phyloP scores from a whole-genome alignment of 2,797 vertebrate genomes.

The Thamnophis elegans region DNA sequence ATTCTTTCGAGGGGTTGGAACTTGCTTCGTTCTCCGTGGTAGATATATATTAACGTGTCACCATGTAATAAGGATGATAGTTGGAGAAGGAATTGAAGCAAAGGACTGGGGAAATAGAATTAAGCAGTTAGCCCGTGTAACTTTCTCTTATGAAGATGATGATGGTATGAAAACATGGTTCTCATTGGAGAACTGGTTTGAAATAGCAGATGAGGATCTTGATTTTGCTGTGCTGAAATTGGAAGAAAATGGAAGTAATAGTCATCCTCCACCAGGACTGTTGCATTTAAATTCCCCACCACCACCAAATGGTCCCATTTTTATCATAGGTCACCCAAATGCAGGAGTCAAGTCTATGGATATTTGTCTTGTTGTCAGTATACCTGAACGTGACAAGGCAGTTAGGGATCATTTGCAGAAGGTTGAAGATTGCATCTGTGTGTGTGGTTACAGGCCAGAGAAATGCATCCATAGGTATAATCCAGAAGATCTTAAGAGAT shows the following conservation, averaged over 20 bases:
- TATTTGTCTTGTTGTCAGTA: slow-evolving; percentile 48
- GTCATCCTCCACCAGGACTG: slow-evolving; percentile 25
- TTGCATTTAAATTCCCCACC: not conserved
- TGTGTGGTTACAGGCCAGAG: rapidly evolving
- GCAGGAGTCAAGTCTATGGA: slow-evolving; percentile 54
- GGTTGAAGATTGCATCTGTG: rapidly evolving
- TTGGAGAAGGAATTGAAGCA: slow-evolving; percentile 2
- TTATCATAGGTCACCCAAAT: slow-evolving; percentile 67
- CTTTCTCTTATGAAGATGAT: slow-evolving; percentile 56
- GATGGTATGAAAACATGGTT: rapidly evolving
- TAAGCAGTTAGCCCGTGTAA: not conserved
- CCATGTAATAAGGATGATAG: slow-evolving; percentile 42
- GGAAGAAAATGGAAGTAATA: not conserved
- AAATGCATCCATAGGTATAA: slow-evolving; percentile 21
- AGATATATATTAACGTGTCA: slow-evolving; percentile 66
- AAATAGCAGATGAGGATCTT: not conserved
- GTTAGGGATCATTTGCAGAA: rapidly evolving
- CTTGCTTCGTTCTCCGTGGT: slow-evolving; percentile 64
- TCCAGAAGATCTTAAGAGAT: too few relatives aligned
- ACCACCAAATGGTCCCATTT: slow-evolving; percentile 33
- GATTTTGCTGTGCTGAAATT: slow-evolving; percentile 67
- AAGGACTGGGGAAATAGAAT: not conserved
- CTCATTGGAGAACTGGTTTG: slow-evolving; percentile 30
- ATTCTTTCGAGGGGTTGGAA: not conserved
- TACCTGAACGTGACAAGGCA: not conserved